Evolutionary conservation across 2,888 invertebrate genomes (phyloP).

Genomic region (Drosophila quinaria): DNA sequence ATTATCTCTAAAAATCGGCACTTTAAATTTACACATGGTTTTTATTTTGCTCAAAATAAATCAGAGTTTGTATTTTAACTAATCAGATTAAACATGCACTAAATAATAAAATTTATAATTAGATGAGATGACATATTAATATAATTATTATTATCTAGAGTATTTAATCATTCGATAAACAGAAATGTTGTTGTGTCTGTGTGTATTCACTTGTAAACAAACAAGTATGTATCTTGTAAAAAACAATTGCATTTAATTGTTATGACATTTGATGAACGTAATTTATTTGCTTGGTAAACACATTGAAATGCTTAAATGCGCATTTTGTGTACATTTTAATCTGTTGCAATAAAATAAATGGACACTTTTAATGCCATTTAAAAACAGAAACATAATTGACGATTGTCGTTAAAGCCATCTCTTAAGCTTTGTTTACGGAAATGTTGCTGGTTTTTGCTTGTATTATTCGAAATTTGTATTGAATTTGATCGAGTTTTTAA

Average conservation of each 20-base stretch:
- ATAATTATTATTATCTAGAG: slow-evolving; percentile 7
- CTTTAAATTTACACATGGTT: not conserved
- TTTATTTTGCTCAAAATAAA: not conserved
- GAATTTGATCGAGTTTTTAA: not conserved
- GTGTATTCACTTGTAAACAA: not conserved
- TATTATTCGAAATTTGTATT: not conserved
- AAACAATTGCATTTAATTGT: slow-evolving; percentile 20
- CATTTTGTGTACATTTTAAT: slow-evolving; percentile 15
- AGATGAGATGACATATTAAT: not conserved
- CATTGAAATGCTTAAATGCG: slow-evolving; percentile 1
- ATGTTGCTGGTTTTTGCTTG: not conserved
- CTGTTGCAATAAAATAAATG: slow-evolving; percentile 7
- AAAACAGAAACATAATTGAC: not conserved
- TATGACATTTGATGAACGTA: slow-evolving; percentile 7
- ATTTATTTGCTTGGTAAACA: slow-evolving; percentile 1
- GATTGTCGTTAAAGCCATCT: not conserved
- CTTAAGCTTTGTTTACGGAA: not conserved
- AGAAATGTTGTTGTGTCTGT: not conserved
- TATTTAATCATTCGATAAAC: slow-evolving; percentile 1
- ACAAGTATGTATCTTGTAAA: not conserved
- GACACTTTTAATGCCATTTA: slow-evolving; percentile 5
- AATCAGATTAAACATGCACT: not conserved
- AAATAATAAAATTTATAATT: not conserved
- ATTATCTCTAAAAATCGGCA: not conserved
- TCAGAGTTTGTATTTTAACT: not conserved